Percentiles rank a stretch among this genome's conserved stretches.
Conservation (phyloP, 2,888 invertebrate genomes). For the Synergus umbraculus region DNA sequence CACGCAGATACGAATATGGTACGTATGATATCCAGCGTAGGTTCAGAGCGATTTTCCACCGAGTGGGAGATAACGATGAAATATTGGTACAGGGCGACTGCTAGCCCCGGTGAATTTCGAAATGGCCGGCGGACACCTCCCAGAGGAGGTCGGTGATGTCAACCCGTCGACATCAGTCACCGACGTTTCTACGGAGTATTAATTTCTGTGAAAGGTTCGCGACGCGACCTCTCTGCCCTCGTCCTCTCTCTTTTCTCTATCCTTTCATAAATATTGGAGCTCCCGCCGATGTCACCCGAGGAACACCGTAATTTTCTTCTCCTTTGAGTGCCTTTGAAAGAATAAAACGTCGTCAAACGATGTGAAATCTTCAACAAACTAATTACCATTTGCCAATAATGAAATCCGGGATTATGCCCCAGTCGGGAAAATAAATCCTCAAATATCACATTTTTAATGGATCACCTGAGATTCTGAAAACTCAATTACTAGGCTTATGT, state of each 20-base stretch:
- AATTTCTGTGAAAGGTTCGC: conserved; percentile 47
- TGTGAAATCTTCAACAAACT: not conserved
- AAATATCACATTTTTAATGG: not conserved
- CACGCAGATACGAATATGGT: not conserved
- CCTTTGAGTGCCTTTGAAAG: not conserved
- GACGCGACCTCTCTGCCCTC: not conserved
- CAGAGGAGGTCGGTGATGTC: conserved; percentile 34
- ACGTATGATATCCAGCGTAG: too few species aligned
- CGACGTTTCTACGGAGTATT: conserved; percentile 43
- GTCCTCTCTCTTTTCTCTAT: not conserved
- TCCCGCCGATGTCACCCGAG: not conserved
- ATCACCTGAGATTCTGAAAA: not conserved
- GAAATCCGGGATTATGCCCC: not conserved
- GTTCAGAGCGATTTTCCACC: not conserved
- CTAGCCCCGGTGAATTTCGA: not conserved
- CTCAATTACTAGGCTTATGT: not conserved
- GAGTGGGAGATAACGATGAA: not conserved
- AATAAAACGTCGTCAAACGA: too few species aligned
- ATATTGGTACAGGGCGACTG: not conserved
- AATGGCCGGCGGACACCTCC: conserved; percentile 13
- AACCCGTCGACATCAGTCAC: conserved; percentile 36
- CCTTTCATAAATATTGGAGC: not conserved
- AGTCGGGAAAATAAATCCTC: not conserved
- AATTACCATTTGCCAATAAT: not conserved
- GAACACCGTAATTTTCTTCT: not conserved